These are phyloP conservation scores for Sebastes trivittatus DNA, from an alignment of 2,797 vertebrate genomes.

Conservation along the genomic window DNA sequence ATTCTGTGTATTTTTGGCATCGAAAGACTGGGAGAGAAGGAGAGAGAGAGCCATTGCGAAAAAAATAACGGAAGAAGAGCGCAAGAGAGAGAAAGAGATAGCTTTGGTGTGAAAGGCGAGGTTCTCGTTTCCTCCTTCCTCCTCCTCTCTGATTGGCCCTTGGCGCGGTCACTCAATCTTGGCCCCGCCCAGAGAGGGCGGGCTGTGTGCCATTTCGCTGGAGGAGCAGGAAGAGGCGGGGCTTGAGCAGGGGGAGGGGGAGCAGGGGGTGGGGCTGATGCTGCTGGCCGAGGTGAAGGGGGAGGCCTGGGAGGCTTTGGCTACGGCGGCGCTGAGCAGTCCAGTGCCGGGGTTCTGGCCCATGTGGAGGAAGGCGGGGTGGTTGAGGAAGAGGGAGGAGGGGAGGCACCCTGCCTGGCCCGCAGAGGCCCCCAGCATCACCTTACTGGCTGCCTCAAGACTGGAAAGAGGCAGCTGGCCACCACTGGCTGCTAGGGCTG, in stretches of 20 bases:
- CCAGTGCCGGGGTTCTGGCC: conserved; percentile 83
- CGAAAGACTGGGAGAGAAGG: conserved; percentile 81
- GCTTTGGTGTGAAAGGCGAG: conserved; percentile 86
- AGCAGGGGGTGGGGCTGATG: conserved; percentile 86
- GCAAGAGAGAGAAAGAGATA: conserved; percentile 79
- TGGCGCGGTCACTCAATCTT: conserved; percentile 85
- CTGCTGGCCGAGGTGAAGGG: conserved; percentile 82
- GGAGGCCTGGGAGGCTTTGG: conserved; percentile 85
- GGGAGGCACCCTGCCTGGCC: conserved; percentile 84
- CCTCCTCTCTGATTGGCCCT: conserved; percentile 80
- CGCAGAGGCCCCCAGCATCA: conserved; percentile 86
- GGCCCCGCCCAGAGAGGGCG: conserved; percentile 84
- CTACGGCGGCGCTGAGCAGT: conserved; percentile 84
- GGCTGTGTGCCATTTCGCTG: conserved; percentile 84
- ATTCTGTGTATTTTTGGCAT: conserved; percentile 88
- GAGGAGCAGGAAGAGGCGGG: conserved; percentile 85
- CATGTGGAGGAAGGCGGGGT: conserved; percentile 89
- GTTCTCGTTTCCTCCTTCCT: conserved; percentile 66
- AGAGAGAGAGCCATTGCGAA: conserved; percentile 62
- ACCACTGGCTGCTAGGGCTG: conserved; percentile 96
- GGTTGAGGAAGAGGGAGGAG: conserved; percentile 92
- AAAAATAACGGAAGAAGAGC: conserved; percentile 75
- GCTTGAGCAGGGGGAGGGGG: conserved; percentile 86
- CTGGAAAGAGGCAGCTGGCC: conserved; percentile 94
- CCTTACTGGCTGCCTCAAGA: conserved; percentile 90